Base-by-base conservation (phyloP, 1,140 invertebrate genomes). In the Bombus pyrosoma region DNA sequence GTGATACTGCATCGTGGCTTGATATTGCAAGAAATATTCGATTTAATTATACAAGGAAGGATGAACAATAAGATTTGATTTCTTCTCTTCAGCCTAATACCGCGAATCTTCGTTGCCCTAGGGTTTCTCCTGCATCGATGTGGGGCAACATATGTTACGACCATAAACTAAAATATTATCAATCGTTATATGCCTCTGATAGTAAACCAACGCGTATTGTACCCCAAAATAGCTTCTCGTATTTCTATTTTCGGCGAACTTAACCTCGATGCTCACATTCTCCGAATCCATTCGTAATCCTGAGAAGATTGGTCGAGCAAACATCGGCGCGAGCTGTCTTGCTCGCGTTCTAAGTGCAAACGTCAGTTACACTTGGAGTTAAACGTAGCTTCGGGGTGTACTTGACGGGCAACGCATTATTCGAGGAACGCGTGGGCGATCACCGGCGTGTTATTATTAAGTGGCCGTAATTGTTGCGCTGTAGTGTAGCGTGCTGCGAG, bases 381-480 rank as follows among this genome's bases (percentile, higher is more conserved):
- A 15, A 69, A 37, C 43, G n/a, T 39, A 34, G 25, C 25, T 8
- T 15, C 68, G 28, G 28, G 22, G 15, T 28, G 62, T 41, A 41
- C 39, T 84, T 71, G 66, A 74, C 66, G 64, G 81, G 57, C 32
- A 12, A 15, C 32, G 68, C 57, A n/a, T 62, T 81, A 79, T 64
- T 81, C 82, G 66, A 32, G 34, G 47, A 22, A 78, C 75, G 75
- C 75, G 57, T 41, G 57, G 25, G 37, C 22, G 71, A 72, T 69
- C 43, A 57, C 32, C 15, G 53, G 25, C 41, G 28, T 28, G 53
- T 80, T 81, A 74, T 85, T 88, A 86, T 86, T 86, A 88, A 88
- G 62, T 37, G 41, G 83, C 10, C 13, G 66, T 34, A 66, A 88
- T 89, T 78, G 77, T 87, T 74, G 77, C 64, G 41, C 8, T 37